A percentile compares a stretch with the other conserved stretches of the same genome.
Conservation (phyloP, 2,113 vertebrate genomes). For the Fregetta grallaria region DNA sequence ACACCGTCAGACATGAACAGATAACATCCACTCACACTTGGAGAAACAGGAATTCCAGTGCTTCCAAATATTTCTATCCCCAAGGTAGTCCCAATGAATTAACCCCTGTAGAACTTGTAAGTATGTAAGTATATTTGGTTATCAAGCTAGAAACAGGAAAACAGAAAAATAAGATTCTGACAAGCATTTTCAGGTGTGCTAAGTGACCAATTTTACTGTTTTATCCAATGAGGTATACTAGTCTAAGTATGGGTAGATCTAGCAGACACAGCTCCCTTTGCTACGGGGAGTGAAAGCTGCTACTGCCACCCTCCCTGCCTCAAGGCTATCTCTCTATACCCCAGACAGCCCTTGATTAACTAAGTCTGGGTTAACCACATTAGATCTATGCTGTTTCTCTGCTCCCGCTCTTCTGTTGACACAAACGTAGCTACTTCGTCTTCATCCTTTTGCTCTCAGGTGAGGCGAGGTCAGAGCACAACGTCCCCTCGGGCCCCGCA, state of each 20-base stretch:
- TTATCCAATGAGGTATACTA: not conserved
- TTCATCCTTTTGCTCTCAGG: not conserved
- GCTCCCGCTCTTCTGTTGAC: not conserved
- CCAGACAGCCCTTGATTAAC: not conserved
- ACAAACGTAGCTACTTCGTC: rapidly evolving
- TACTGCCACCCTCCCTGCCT: not conserved
- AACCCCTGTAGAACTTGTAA: not conserved
- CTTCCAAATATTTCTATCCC: slow-evolving; percentile 37
- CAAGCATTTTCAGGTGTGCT: not conserved
- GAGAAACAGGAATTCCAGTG: slow-evolving; percentile 36
- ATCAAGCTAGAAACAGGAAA: not conserved
- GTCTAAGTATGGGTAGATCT: not conserved
- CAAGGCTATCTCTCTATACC: not conserved
- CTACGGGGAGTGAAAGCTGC: not conserved
- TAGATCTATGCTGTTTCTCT: rapidly evolving
- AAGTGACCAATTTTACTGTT: not conserved
- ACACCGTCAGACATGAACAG: not conserved
- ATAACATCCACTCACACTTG: slow-evolving; percentile 53
- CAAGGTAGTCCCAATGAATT: not conserved
- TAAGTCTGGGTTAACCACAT: not conserved
- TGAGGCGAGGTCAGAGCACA: not conserved
- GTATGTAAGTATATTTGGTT: not conserved
- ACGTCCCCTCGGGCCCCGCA: rapidly evolving
- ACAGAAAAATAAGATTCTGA: not conserved
- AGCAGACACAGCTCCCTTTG: not conserved